Percentiles rank a stretch among this genome's conserved stretches.
phyloP scores from a whole-genome alignment of 2,113 vertebrate species.

The Melanerpes formicivorus region DNA sequence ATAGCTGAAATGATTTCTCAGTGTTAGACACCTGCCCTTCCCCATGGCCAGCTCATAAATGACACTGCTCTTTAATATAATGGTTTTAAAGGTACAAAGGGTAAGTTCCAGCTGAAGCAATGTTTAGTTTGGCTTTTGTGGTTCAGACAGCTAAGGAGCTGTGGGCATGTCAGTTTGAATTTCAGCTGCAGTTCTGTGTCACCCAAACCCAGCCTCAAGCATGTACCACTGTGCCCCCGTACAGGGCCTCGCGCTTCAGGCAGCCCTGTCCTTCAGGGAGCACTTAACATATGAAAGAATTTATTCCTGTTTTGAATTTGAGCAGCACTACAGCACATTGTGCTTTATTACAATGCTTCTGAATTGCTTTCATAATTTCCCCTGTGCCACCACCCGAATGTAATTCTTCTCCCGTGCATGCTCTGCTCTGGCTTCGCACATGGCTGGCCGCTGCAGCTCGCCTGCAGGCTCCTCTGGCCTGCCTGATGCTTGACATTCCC shows the following conservation, averaged over 20 bases:
- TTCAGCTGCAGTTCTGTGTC: not conserved
- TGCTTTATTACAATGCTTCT: slow-evolving; percentile 64
- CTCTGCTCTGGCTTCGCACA: not conserved
- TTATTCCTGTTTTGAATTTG: slow-evolving; percentile 62
- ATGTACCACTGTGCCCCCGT: not conserved
- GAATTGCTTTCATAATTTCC: slow-evolving; percentile 63
- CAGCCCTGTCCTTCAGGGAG: slow-evolving; percentile 40
- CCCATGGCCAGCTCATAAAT: slow-evolving; percentile 24
- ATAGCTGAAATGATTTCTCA: slow-evolving; percentile 13
- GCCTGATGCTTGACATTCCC: not conserved
- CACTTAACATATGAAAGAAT: slow-evolving; percentile 57
- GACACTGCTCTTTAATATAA: slow-evolving; percentile 51
- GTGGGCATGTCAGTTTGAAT: not conserved
- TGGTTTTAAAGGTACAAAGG: slow-evolving; percentile 51
- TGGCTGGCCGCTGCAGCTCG: not conserved
- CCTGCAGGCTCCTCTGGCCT: not conserved
- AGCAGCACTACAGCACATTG: slow-evolving; percentile 36
- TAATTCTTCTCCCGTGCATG: not conserved
- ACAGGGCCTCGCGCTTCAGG: slow-evolving; percentile 11
- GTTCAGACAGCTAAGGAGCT: slow-evolving; percentile 3
- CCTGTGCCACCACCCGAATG: slow-evolving; percentile 39
- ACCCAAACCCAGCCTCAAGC: not conserved
- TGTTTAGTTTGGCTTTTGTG: slow-evolving; percentile 62
- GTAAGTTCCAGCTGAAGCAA: slow-evolving; percentile 57
- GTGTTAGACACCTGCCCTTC: slow-evolving; percentile 52